Percentiles rank a stretch among this genome's conserved stretches.
Conservation (phyloP, 2,797 vertebrate genomes). For the Myiotriccus ornatus region DNA sequence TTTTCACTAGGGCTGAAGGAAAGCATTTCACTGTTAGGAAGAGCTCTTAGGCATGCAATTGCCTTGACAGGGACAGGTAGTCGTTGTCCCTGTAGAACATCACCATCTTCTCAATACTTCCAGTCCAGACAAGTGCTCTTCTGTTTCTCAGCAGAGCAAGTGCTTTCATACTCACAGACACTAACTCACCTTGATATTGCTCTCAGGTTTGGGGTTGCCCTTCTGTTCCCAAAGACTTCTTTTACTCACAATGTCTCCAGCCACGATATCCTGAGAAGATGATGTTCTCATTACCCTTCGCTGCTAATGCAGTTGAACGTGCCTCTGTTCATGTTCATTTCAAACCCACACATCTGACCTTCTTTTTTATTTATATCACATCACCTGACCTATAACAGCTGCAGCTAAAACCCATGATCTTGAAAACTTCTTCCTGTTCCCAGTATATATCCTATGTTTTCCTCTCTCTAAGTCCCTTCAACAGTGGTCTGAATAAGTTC, state of each 20-base stretch:
- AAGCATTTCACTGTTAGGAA: not conserved
- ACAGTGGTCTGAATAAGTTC: not conserved
- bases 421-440: not conserved
- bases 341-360: not conserved
- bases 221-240: slow-evolving; percentile 93
- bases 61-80: not conserved
- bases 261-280: slow-evolving; percentile 84
- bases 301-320: not conserved
- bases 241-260: slow-evolving; percentile 91
- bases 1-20: not conserved
- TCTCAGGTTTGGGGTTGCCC: slow-evolving; percentile 65
- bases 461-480: not conserved
- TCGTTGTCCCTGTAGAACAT: not conserved
- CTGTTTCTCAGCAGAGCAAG: not conserved
- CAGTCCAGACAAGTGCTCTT: not conserved
- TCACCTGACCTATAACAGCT: slow-evolving; percentile 8
- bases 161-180: not conserved
- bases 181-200: slow-evolving; percentile 63
- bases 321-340: not conserved
- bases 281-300: not conserved
- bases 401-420: not conserved
- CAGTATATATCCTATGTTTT: not conserved
- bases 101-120: not conserved
- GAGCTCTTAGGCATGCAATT: not conserved
- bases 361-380: not conserved